phyloP scores from a whole-genome alignment of 30 jellyfish, hydroid and myxozoan genomes.

The Hydractinia echinata region DNA sequence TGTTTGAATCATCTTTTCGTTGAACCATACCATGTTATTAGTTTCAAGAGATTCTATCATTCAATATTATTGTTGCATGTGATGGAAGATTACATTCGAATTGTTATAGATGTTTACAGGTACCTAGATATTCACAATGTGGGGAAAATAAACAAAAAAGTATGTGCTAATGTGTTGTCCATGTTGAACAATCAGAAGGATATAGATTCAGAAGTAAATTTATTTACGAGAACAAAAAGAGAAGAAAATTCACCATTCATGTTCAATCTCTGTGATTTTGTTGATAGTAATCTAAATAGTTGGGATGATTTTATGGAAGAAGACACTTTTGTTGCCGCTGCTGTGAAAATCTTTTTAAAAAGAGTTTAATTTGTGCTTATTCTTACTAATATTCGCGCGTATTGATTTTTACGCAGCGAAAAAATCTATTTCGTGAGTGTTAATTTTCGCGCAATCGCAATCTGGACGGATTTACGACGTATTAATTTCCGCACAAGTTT shows the following conservation, averaged over 20 bases:
- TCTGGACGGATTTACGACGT: too few relatives aligned
- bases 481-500: too few relatives aligned
- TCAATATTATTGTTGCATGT: constrained; percentile 12
- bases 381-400: too few relatives aligned
- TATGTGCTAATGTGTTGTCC: not conserved
- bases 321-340: not conserved
- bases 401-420: too few relatives aligned
- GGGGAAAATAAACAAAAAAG: not conserved
- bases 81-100: not conserved
- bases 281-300: not conserved
- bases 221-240: not conserved
- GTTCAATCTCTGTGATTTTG: not conserved
- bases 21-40: not conserved
- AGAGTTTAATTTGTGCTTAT: not conserved
- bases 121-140: not conserved
- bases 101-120: not conserved
- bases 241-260: not conserved
- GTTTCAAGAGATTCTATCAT: constrained; percentile 10
- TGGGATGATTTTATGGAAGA: not conserved
- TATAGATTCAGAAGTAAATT: not conserved
- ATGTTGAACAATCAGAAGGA: not conserved
- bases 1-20: not conserved
- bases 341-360: not conserved
- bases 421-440: too few relatives aligned
- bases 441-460: too few relatives aligned